phyloP scores from a whole-genome alignment of 2,888 invertebrate genomes.

The Protonemura montana region DNA sequence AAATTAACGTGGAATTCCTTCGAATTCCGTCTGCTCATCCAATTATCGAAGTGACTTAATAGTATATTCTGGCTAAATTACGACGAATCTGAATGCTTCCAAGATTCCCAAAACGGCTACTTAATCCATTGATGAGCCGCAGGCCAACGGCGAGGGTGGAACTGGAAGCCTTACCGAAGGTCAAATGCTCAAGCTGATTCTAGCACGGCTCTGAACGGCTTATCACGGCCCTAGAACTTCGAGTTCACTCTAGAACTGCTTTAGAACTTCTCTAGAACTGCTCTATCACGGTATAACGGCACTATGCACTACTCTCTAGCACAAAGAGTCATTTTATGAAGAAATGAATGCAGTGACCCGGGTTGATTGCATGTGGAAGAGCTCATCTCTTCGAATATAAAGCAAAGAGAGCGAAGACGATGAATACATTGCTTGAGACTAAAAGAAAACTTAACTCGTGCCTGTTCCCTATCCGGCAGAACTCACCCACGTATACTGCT shows the following conservation, averaged over 20 bases:
- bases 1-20: neutral
- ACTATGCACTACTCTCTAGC: too few species aligned
- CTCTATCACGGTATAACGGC: too few species aligned
- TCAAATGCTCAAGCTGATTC: too few species aligned
- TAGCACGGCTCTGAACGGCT: too few species aligned
- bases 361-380: constrained; percentile 1
- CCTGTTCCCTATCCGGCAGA: neutral
- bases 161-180: too few species aligned
- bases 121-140: too few species aligned
- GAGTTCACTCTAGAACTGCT: too few species aligned
- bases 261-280: too few species aligned
- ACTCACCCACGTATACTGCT: neutral
- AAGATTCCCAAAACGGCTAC: neutral
- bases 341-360: constrained; percentile 26
- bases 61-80: neutral
- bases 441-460: constrained; percentile 12
- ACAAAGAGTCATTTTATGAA: neutral
- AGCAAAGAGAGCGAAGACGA: constrained; percentile 30
- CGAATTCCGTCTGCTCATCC: constrained; percentile 4
- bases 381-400: constrained; percentile 28
- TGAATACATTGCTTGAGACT: constrained; percentile 26
- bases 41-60: neutral
- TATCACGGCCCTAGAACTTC: too few species aligned
- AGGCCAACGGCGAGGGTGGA: too few species aligned
- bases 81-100: neutral